Percentiles rank a stretch among this genome's conserved stretches.
Conservation (phyloP, 2,888 invertebrate genomes). For the Tholera decimalis region DNA sequence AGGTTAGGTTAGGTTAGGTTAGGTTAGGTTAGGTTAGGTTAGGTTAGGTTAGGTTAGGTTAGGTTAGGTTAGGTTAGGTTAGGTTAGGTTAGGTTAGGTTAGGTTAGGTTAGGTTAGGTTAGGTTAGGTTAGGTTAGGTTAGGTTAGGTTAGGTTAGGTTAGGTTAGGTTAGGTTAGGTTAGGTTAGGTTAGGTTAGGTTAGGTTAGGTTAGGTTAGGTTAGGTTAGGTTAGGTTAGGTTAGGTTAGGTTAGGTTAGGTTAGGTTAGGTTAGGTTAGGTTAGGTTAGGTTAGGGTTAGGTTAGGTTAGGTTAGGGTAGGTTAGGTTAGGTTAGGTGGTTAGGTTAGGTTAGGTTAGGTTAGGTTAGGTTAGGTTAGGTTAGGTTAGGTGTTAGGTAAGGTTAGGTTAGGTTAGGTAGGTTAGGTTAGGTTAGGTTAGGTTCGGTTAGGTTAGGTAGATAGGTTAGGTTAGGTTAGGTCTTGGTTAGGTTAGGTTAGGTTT, state of each 20-base stretch:
- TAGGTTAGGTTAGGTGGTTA: conserved; percentile 60
- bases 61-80: conserved; percentile 32
- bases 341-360: conserved; percentile 53
- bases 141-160: conserved; percentile 33
- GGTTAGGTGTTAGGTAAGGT: conserved; percentile 60
- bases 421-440: conserved; percentile 11
- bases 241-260: conserved; percentile 28
- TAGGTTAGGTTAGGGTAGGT: conserved; percentile 55
- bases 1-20: conserved; percentile 32
- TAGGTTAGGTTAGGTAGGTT: conserved; percentile 61
- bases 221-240: conserved; percentile 21
- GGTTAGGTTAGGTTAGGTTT: conserved; percentile 54
- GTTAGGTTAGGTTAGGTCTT: conserved; percentile 2
- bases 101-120: conserved; percentile 33
- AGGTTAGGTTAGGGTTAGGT: conserved; percentile 22
- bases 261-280: conserved; percentile 36
- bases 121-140: conserved; percentile 30
- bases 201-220: conserved; percentile 11
- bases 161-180: conserved; percentile 34
- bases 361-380: conserved; percentile 50
- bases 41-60: conserved; percentile 33
- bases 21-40: conserved; percentile 33
- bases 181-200: conserved; percentile 36
- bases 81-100: conserved; percentile 38
- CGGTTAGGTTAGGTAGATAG: conserved; percentile 2